A percentile compares a stretch with the other conserved stretches of the same genome.
phyloP scores from a whole-genome alignment of 2,113 vertebrate genomes.

The Emydura subglobosa region DNA sequence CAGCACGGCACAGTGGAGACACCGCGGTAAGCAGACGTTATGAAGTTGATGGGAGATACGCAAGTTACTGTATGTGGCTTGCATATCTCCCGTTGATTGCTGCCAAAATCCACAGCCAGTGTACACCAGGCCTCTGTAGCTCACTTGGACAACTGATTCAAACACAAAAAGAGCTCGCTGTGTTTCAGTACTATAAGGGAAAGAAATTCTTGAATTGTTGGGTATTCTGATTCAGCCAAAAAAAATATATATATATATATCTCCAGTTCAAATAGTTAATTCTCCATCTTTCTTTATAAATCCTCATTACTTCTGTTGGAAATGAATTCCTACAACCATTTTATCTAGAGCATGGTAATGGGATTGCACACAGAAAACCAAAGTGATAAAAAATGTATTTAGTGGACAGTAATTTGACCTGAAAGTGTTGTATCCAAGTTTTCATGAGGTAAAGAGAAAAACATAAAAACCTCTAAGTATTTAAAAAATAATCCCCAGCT shows the following conservation, averaged over 20 bases:
- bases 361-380: not conserved
- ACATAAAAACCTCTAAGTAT: not conserved
- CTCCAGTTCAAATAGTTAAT: not conserved
- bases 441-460: not conserved
- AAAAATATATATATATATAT: not conserved
- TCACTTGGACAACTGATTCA: not conserved
- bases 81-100: no score
- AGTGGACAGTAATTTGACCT: not conserved
- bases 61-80: no score
- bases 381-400: not conserved
- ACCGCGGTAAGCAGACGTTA: no score
- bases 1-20: no score
- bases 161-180: not conserved
- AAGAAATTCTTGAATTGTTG: fast-evolving
- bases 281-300: not conserved
- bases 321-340: not conserved
- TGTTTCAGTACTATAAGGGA: fast-evolving
- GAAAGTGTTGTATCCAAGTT: not conserved
- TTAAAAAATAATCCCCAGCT: not conserved
- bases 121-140: not conserved
- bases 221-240: not conserved
- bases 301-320: not conserved
- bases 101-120: no score
- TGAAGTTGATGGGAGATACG: no score
- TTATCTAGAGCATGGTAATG: not conserved